A percentile compares a stretch with the other conserved stretches of the same genome.
These are phyloP conservation scores for Phasia obesa DNA, from an alignment of 2,888 invertebrate genomes.

Conservation along the genomic window DNA sequence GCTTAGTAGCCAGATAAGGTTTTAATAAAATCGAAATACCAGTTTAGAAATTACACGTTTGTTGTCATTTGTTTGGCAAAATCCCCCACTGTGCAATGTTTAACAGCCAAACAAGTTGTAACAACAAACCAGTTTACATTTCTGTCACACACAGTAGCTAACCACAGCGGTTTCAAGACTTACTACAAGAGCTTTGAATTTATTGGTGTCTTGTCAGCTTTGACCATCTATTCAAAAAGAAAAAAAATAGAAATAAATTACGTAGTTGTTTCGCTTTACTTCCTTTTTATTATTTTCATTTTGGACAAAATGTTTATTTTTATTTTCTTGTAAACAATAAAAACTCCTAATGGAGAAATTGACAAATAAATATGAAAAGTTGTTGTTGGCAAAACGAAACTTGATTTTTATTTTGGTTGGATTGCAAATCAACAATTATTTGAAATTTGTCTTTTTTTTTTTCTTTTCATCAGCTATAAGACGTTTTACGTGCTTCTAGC, in stretches of 20 bases:
- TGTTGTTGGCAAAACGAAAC: slow-evolving; percentile 37
- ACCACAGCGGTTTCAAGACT: neutral
- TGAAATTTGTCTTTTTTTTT: too few relatives aligned
- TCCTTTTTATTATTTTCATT: slow-evolving; percentile 56
- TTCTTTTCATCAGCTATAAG: slow-evolving; percentile 24
- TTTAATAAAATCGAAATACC: too few relatives aligned
- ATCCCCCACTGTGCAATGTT: neutral
- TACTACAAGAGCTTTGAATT: neutral
- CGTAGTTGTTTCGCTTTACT: slow-evolving; percentile 57
- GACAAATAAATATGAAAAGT: slow-evolving; percentile 33
- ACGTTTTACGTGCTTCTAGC: slow-evolving; percentile 32
- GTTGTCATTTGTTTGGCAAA: too few relatives aligned
- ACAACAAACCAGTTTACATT: slow-evolving; percentile 35
- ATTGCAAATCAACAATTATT: slow-evolving; percentile 19
- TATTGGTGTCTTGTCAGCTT: slow-evolving; percentile 60
- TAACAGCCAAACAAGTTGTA: slow-evolving; percentile 15
- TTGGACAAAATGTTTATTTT: slow-evolving; percentile 8
- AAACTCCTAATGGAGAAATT: slow-evolving; percentile 49
- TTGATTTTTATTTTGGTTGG: slow-evolving; percentile 30
- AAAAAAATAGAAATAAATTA: slow-evolving; percentile 55
- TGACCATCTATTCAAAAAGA: slow-evolving; percentile 62
- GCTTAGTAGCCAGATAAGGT: too few relatives aligned
- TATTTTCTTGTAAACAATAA: slow-evolving; percentile 5
- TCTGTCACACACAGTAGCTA: slow-evolving; percentile 40
- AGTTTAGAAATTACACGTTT: too few relatives aligned